Percentiles rank a stretch among this genome's conserved stretches.
Evolutionary conservation across 2,888 invertebrate genomes (phyloP).

Genomic region (Helicoverpa assulta): DNA sequence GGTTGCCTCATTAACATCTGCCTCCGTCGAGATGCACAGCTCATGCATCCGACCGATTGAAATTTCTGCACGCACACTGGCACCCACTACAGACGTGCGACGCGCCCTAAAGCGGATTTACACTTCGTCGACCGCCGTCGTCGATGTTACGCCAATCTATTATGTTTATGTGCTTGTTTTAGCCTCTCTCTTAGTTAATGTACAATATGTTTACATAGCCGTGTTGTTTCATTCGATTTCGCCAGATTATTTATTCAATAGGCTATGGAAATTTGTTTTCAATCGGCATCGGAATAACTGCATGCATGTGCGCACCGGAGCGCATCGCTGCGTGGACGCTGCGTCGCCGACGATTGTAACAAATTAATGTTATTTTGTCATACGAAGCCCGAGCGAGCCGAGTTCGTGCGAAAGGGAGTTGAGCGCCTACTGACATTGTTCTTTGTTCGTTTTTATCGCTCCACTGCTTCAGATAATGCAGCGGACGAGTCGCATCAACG

Average conservation of each 20-base stretch:
- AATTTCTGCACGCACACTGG: constrained; percentile 81
- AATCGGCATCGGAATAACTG: constrained; percentile 74
- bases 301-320: constrained; percentile 77
- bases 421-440: constrained; percentile 86
- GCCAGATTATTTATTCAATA: constrained; percentile 81
- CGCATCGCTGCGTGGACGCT: constrained; percentile 73
- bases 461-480: constrained; percentile 87
- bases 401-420: constrained; percentile 87
- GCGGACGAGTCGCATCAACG: constrained; percentile 72
- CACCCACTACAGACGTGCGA: constrained; percentile 70
- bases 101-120: constrained; percentile 80
- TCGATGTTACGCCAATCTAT: constrained; percentile 53
- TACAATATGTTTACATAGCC: constrained; percentile 63
- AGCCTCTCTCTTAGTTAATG: constrained; percentile 60
- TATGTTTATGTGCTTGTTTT: constrained; percentile 50
- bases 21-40: constrained; percentile 74
- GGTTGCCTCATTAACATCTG: constrained; percentile 83
- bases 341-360: constrained; percentile 72
- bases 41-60: constrained; percentile 74
- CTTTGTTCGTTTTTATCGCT: constrained; percentile 89
- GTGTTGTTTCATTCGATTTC: constrained; percentile 79
- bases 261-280: constrained; percentile 81
- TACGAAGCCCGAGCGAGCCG: constrained; percentile 77
- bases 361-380: constrained; percentile 86
- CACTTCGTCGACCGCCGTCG: constrained; percentile 69